Evolutionary conservation across 1,140 invertebrate genomes (phyloP), one percentile per base, ranked within the genome.

Genomic region (Oedothorax gibbosus): DNA sequence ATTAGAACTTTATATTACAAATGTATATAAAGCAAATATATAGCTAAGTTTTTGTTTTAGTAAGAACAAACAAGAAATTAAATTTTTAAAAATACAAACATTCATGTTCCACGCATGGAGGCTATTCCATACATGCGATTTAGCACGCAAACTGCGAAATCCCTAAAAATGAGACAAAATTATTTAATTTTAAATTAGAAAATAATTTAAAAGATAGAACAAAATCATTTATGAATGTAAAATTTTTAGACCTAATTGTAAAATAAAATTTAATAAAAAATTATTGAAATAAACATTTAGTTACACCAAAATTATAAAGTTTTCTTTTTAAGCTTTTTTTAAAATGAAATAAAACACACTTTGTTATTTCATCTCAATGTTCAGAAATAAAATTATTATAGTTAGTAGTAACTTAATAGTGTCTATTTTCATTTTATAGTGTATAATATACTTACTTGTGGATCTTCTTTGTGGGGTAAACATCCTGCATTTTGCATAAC

Each of bases 401-500:
- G 2, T 62, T 15, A 62, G 57, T 62, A 62, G 1, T 62, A 6
- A 62, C 12, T 15, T 62, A 62, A 62, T 15, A 62, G 18, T 62
- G 57, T 18, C 6, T 62, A 12, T 3, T 15, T 15, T 1, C 57
- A 62, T 12, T 1, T 62, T 35, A 35, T 35, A 35, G 35, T 35
- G 35, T 35, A 1, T 35, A 35, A 35, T 35, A 4, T 7, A 21
- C 20, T 69, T 75, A 89, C 90, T 89, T 96, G 93, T 14, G 96
- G 96, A 91, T 98, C 96, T 89, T 96, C 95, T 4, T 93, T 88
- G 89, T 98, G 96, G 0, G 96, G 96, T 2, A 98, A 91, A 90
- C 95, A 96, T 4, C 96, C 96, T 15, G 95, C 95, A 88, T 94
- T 93, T 89, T 97, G 96, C 89, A 98, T 98, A 0, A 98, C 94